Evolutionary conservation across 2,888 invertebrate species (phyloP).

Genomic region (Hyppa rectilinea): DNA sequence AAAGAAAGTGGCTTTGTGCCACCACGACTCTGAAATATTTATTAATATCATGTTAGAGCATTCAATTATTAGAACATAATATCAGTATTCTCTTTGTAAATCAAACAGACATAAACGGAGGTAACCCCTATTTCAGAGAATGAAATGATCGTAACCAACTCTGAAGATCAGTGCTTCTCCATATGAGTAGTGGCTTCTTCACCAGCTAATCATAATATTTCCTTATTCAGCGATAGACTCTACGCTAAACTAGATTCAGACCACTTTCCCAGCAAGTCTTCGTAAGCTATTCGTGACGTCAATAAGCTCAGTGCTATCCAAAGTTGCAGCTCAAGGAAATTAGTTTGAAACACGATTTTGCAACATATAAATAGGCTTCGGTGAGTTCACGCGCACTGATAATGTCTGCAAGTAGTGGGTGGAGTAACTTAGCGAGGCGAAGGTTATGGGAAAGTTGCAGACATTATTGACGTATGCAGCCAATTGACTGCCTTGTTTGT

Average conservation of each 20-base stretch:
- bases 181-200: background rate
- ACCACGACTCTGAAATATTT: too few relatives aligned
- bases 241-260: constrained; percentile 32
- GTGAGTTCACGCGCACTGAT: constrained; percentile 15
- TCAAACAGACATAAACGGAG: background rate
- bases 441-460: background rate
- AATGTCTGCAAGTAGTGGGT: constrained; percentile 16
- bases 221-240: background rate
- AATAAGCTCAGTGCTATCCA: constrained; percentile 44
- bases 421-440: background rate
- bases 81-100: background rate
- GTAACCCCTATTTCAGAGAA: background rate
- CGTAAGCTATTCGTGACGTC: constrained; percentile 33
- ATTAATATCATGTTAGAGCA: too few relatives aligned
- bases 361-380: constrained; percentile 32
- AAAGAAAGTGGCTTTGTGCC: too few relatives aligned
- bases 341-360: constrained; percentile 57
- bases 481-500: background rate
- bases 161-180: background rate
- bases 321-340: constrained; percentile 62
- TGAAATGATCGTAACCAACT: background rate
- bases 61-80: too few relatives aligned
- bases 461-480: background rate
- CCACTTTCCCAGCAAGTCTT: constrained; percentile 12
- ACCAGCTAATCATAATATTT: background rate